Evolutionary conservation across 1,140 invertebrate genomes (phyloP).

Genomic region (Brachionus sp.): DNA sequence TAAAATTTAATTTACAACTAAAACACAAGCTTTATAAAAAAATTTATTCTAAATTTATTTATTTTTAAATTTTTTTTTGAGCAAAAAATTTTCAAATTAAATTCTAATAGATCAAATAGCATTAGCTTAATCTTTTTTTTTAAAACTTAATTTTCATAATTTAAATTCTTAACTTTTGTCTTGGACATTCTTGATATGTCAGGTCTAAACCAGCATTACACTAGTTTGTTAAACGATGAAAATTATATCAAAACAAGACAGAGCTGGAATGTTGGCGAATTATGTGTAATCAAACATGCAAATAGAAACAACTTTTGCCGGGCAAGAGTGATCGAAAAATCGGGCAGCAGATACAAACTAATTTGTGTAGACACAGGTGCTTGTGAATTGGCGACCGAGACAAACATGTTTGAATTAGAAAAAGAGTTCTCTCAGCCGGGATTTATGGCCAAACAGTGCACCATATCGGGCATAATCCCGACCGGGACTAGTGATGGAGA

Average conservation of each 20-base stretch:
- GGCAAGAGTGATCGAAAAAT: not conserved
- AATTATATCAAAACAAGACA: not conserved
- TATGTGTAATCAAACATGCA: not conserved
- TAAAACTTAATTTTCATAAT: no score
- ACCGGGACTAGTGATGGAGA: not conserved
- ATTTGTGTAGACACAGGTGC: not conserved
- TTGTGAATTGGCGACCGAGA: not conserved
- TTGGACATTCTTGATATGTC: no score
- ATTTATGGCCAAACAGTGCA: constrained; percentile 15
- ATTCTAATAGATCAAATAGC: no score
- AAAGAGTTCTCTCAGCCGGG: not conserved
- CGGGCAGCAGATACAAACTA: not conserved
- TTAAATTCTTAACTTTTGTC: no score
- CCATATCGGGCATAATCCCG: not conserved
- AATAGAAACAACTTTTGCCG: not conserved
- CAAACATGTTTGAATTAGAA: not conserved
- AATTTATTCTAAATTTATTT: no score
- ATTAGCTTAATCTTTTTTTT: no score
- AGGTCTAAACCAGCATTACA: not conserved
- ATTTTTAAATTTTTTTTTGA: no score
- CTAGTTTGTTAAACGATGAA: not conserved
- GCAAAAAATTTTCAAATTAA: no score
- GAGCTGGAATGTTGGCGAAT: not conserved
- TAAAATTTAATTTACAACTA: no score
- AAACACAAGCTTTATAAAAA: no score